phyloP scores from a whole-genome alignment of 1,140 invertebrate genomes.

The Bombus superbus region DNA sequence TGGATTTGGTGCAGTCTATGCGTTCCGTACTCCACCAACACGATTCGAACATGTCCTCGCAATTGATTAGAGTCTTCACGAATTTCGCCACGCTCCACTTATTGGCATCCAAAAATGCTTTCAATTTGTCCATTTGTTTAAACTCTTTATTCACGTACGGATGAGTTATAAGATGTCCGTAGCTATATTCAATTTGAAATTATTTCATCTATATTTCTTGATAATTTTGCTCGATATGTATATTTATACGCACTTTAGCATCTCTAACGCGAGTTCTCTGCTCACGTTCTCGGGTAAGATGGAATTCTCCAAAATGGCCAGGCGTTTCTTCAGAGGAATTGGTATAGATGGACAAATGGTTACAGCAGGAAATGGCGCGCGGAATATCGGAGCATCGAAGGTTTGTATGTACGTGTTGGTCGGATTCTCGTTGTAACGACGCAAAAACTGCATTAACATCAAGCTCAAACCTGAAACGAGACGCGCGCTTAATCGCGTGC shows the following conservation, averaged over 20 bases:
- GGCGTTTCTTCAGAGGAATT: not conserved
- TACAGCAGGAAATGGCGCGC: constrained; percentile 53
- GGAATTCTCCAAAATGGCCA: not conserved
- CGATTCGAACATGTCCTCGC: constrained; percentile 49
- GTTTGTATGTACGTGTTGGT: constrained; percentile 26
- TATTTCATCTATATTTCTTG: not conserved
- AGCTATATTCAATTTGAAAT: constrained; percentile 29
- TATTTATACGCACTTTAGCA: constrained; percentile 44
- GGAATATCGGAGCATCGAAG: constrained; percentile 34
- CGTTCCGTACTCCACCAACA: constrained; percentile 45
- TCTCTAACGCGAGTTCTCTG: not conserved
- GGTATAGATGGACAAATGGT: constrained; percentile 48
- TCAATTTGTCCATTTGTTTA: not conserved
- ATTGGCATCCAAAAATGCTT: constrained; percentile 37
- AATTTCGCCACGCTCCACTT: constrained; percentile 35
- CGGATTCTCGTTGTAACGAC: constrained; percentile 45
- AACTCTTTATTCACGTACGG: not conserved
- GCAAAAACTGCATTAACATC: constrained; percentile 49
- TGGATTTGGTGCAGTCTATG: constrained; percentile 42
- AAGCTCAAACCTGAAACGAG: constrained; percentile 50
- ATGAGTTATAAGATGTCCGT: constrained; percentile 11
- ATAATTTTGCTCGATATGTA: not conserved
- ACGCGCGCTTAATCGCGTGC: not conserved
- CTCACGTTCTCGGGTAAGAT: constrained; percentile 39
- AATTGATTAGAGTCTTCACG: constrained; percentile 43